A percentile compares a stretch with the other conserved stretches of the same genome.
Evolutionary conservation across 2,797 vertebrate species (phyloP).

Genomic region (Molothrus aeneus): DNA sequence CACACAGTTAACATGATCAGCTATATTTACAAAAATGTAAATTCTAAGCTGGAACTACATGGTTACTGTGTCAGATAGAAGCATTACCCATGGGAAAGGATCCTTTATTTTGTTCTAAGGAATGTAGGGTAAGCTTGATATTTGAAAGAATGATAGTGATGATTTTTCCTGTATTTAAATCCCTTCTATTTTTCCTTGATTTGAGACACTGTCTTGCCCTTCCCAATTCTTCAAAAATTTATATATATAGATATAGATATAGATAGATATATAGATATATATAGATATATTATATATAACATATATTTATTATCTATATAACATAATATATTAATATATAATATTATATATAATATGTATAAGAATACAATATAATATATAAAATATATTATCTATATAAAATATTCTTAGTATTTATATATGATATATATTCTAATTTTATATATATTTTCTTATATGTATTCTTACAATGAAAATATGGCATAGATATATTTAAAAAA

Average conservation of each 20-base stretch:
- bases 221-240: not conserved
- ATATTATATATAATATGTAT: no score
- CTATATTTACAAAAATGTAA: not conserved
- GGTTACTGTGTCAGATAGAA: not conserved
- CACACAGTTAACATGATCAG: not conserved
- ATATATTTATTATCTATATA: no score
- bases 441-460: not conserved
- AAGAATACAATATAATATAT: no score
- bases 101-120: not conserved
- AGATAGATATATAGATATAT: no score
- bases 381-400: not conserved
- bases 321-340: no score
- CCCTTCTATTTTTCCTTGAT: not conserved
- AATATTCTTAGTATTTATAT: not conserved
- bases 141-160: not conserved
- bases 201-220: not conserved
- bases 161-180: not conserved
- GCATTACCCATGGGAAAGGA: not conserved
- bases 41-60: not conserved
- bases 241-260: not conserved
- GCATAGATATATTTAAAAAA: not conserved
- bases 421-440: not conserved
- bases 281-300: no score
- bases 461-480: not conserved
- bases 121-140: not conserved